These are phyloP conservation scores for Philaenus spumarius DNA, from an alignment of 1,140 invertebrate genomes.

Conservation along the genomic window DNA sequence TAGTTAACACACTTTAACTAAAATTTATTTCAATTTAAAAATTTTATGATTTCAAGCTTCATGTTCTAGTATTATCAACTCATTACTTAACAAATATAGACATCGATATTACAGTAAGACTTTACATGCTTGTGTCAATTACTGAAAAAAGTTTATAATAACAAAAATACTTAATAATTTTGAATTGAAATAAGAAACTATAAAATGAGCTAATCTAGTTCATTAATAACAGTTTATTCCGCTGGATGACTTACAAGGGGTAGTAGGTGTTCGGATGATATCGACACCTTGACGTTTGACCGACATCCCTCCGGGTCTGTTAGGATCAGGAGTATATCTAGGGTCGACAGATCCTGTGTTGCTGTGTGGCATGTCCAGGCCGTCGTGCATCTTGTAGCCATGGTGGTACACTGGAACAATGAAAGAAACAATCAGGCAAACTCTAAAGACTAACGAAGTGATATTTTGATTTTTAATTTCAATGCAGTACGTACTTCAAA, in stretches of 20 bases:
- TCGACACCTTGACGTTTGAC: slow-evolving; percentile 52
- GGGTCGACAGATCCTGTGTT: slow-evolving; percentile 43
- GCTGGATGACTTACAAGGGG: slow-evolving; percentile 38
- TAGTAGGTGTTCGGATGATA: slow-evolving; percentile 60
- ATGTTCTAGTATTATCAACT: too few species aligned
- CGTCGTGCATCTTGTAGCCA: slow-evolving; percentile 30
- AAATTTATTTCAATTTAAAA: too few species aligned
- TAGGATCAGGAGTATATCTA: slow-evolving; percentile 70
- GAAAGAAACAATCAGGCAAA: not conserved
- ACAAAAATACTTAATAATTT: slow-evolving; percentile 1
- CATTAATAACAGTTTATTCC: slow-evolving; percentile 20
- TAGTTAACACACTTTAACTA: too few species aligned
- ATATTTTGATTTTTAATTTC: not conserved
- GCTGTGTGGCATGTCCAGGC: slow-evolving; percentile 18
- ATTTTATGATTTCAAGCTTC: too few species aligned
- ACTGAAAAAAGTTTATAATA: too few species aligned
- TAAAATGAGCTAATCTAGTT: too few species aligned
- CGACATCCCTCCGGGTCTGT: slow-evolving; percentile 48
- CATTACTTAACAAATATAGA: too few species aligned
- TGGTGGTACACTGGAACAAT: slow-evolving; percentile 30
- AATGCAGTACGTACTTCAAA: not conserved
- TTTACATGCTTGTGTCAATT: too few species aligned
- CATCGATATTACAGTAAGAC: too few species aligned
- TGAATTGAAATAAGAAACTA: not conserved
- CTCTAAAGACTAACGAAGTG: not conserved